Percentiles rank a stretch among this genome's conserved stretches.
phyloP scores from a whole-genome alignment of 2,113 vertebrate species.

The Atlantisia rogersi region DNA sequence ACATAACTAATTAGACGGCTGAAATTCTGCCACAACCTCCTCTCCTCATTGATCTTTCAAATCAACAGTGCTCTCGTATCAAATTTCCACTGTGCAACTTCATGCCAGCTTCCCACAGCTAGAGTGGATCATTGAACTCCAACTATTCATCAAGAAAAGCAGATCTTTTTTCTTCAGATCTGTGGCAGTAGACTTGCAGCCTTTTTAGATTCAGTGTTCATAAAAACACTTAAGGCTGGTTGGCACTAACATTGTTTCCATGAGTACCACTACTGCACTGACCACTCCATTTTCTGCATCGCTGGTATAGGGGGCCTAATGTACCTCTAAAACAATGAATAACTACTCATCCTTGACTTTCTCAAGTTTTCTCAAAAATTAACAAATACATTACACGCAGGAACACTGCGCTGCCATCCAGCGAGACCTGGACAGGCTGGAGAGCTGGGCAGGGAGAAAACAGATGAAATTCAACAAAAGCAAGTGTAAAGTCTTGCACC shows the following conservation, averaged over 20 bases:
- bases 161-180: not conserved
- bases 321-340: not conserved
- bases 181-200: not conserved
- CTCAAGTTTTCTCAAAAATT: not conserved
- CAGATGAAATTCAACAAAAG: too few relatives aligned
- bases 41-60: slow-evolving; percentile 12
- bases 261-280: not conserved
- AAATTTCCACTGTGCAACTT: not conserved
- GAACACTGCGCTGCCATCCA: too few relatives aligned
- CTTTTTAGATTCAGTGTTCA: not conserved
- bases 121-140: not conserved
- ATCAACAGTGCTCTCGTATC: not conserved
- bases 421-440: too few relatives aligned
- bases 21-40: not conserved
- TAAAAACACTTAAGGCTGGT: not conserved
- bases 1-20: slow-evolving; percentile 7
- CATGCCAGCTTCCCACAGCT: not conserved
- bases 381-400: not conserved
- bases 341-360: not conserved
- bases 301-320: not conserved
- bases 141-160: not conserved
- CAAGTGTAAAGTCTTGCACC: too few relatives aligned
- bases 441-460: too few relatives aligned
- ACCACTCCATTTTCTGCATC: not conserved
- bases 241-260: not conserved